A percentile compares a stretch with the other conserved stretches of the same genome.
phyloP scores from a whole-genome alignment of 2,888 invertebrate species.

The Troides oblongomaculatus region DNA sequence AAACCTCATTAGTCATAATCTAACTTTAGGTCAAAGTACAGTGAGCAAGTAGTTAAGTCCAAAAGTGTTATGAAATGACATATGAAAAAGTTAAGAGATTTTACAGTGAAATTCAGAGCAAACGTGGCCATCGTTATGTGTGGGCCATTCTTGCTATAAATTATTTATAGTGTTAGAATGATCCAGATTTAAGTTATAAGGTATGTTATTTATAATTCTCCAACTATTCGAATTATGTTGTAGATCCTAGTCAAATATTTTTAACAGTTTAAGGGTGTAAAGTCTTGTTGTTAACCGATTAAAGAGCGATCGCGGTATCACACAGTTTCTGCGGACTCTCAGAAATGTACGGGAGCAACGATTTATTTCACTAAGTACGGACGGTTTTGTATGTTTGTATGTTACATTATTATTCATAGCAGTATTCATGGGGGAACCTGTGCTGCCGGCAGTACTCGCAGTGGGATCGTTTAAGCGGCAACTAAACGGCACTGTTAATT shows the following conservation, averaged over 20 bases:
- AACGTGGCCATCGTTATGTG: not conserved
- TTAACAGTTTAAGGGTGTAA: no score
- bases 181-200: not conserved
- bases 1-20: not conserved
- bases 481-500: slow-evolving; percentile 74
- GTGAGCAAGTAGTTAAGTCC: not conserved
- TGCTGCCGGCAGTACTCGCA: slow-evolving; percentile 32
- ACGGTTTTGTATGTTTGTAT: not conserved
- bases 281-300: no score
- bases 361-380: no score
- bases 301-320: no score
- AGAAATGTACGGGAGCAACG: no score
- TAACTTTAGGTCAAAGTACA: not conserved
- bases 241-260: no score
- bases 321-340: no score
- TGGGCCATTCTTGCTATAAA: not conserved
- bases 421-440: slow-evolving; percentile 42
- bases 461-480: slow-evolving; percentile 56
- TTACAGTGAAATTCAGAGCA: no score
- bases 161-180: not conserved
- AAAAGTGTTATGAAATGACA: not conserved
- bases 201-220: no score
- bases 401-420: not conserved
- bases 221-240: no score
- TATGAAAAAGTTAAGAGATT: not conserved